Percentiles rank a stretch among this genome's conserved stretches.
Evolutionary conservation across 1,140 invertebrate species (phyloP).

Genomic region (Drosophila takahashii): DNA sequence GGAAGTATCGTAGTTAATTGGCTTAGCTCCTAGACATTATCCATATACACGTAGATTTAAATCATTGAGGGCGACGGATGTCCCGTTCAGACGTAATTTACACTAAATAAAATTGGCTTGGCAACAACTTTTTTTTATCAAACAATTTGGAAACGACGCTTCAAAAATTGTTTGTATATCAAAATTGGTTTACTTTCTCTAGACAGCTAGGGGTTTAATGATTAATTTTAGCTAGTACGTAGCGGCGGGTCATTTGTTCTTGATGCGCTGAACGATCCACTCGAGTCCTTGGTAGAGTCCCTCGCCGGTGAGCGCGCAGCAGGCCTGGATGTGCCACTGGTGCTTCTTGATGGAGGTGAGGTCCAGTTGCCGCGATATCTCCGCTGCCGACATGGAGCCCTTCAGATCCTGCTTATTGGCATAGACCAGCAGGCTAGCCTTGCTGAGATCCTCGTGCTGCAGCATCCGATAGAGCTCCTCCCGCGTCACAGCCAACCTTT

Average conservation of each 20-base stretch:
- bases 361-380: conserved; percentile 98
- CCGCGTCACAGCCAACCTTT: conserved; percentile 94
- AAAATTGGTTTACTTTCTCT: conserved; percentile 73
- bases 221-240: conserved; percentile 80
- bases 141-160: conserved; percentile 62
- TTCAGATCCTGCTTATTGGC: conserved; percentile 99
- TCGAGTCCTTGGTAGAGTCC: conserved; percentile 97
- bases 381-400: conserved; percentile 97
- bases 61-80: conserved; percentile 36
- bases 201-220: conserved; percentile 52
- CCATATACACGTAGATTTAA: conserved; percentile 46
- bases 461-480: conserved; percentile 98
- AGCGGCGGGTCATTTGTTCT: conserved; percentile 94
- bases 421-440: conserved; percentile 97
- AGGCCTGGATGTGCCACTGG: conserved; percentile 99
- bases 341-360: conserved; percentile 98
- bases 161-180: conserved; percentile 51
- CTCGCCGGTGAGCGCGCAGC: conserved; percentile 99
- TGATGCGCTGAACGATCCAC: conserved; percentile 96
- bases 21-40: conserved; percentile 59
- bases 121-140: conserved; percentile 48
- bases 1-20: conserved; percentile 57
- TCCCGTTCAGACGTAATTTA: conserved; percentile 44
- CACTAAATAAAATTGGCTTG: conserved; percentile 71
- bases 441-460: conserved; percentile 96